Percentiles rank a stretch among this genome's conserved stretches.
phyloP scores from a whole-genome alignment of 2,113 vertebrate species.

The Sitta europaea region DNA sequence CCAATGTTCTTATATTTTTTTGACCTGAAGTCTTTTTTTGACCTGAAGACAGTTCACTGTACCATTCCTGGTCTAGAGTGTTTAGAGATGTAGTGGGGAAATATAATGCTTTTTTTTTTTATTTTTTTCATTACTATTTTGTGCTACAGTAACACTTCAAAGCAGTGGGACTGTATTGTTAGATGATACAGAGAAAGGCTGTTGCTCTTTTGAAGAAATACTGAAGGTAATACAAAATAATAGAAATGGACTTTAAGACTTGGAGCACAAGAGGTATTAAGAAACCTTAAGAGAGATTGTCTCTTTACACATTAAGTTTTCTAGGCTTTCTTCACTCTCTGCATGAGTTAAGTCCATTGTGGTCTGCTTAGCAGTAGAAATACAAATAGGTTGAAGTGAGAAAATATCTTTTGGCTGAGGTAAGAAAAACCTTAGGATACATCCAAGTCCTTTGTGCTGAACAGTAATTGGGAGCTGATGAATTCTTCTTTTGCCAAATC shows the following conservation, averaged over 20 bases:
- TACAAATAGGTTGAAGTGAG: not conserved
- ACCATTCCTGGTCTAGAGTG: not conserved
- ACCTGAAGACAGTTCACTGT: not conserved
- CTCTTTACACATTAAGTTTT: not conserved
- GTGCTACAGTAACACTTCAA: not conserved
- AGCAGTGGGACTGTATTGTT: not conserved
- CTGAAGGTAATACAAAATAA: not conserved
- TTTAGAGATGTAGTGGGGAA: not conserved
- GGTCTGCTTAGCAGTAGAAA: not conserved
- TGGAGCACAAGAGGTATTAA: not conserved
- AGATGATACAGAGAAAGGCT: not conserved
- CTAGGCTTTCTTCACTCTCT: not conserved
- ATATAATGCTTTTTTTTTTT: accelerated
- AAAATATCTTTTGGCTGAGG: not conserved
- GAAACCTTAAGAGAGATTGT: not conserved
- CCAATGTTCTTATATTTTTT: not conserved
- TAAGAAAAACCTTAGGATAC: not conserved
- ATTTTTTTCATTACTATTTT: not conserved
- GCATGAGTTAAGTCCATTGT: not conserved
- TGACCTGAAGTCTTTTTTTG: not conserved
- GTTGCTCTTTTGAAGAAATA: not conserved
- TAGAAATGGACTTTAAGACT: not conserved
- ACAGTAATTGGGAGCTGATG: not conserved
- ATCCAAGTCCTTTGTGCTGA: not conserved
- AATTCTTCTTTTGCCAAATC: constrained; percentile 11